These are phyloP conservation scores for Acronicta psi DNA, from an alignment of 2,888 invertebrate genomes.

Conservation along the genomic window DNA sequence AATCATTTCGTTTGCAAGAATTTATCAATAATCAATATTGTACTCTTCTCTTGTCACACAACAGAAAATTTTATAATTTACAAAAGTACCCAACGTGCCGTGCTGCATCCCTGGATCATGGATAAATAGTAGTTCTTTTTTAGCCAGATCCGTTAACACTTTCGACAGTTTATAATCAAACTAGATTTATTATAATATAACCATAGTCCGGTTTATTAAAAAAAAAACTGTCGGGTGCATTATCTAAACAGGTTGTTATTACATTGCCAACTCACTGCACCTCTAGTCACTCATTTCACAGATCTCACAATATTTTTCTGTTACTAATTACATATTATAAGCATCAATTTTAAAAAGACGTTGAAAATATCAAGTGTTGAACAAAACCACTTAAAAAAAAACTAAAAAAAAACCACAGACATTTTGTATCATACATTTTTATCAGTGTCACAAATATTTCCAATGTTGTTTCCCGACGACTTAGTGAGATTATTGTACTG, in stretches of 20 bases:
- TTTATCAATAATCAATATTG: no score
- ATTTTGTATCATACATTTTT: conserved; percentile 6
- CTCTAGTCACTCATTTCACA: conserved; percentile 32
- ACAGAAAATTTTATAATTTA: no score
- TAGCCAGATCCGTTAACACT: not conserved
- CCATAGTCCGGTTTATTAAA: not conserved
- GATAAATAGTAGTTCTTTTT: no score
- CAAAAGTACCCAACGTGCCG: no score
- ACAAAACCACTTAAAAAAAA: not conserved
- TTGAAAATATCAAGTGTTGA: not conserved
- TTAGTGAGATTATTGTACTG: conserved; percentile 59
- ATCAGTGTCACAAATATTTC: conserved; percentile 26
- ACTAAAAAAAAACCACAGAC: no score
- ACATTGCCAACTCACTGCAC: conserved; percentile 19
- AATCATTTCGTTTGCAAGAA: no score
- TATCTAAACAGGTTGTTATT: conserved; percentile 1
- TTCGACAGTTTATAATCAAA: not conserved
- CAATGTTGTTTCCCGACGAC: conserved; percentile 44
- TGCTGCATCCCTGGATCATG: no score
- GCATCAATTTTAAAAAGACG: no score
- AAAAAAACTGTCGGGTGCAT: not conserved
- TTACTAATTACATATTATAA: no score
- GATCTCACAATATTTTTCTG: conserved; percentile 9
- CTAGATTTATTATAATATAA: not conserved
- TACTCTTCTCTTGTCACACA: no score